Conservation (phyloP, 53 echinoderm and acorn worm genomes). For the Henricia sp. region DNA sequence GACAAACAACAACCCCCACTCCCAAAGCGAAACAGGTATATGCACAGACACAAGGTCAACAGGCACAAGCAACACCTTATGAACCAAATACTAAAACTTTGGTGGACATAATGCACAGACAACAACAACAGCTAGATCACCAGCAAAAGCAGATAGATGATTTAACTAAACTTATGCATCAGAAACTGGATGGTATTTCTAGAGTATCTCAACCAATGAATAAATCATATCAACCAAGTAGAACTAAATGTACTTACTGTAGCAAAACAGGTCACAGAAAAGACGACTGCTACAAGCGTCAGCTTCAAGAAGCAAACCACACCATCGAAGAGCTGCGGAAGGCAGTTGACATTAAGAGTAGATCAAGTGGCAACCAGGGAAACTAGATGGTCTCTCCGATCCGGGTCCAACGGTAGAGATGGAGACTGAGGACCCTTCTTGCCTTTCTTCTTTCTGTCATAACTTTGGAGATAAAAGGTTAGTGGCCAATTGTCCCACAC, state of each 20-base stretch:
- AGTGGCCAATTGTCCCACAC: too few relatives aligned
- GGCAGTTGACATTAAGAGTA: too few relatives aligned
- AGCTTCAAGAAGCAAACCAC: background rate
- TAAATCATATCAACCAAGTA: background rate
- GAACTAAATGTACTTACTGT: background rate
- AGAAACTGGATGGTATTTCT: background rate
- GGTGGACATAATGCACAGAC: background rate
- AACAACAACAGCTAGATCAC: background rate
- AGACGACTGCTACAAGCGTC: background rate
- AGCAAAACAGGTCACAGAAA: background rate
- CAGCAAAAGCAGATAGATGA: background rate
- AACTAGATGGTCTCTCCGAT: too few relatives aligned
- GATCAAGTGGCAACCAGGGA: too few relatives aligned
- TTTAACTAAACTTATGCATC: background rate
- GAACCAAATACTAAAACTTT: background rate
- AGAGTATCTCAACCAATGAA: background rate
- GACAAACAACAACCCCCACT: background rate
- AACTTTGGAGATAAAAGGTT: too few relatives aligned
- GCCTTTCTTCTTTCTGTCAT: too few relatives aligned
- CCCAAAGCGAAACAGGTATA: background rate
- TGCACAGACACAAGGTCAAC: too few relatives aligned
- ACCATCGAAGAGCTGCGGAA: background rate
- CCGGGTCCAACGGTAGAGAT: too few relatives aligned
- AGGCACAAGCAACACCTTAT: background rate
- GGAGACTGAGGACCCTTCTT: too few relatives aligned